Evolutionary conservation across 1,140 invertebrate species (phyloP).

Genomic region (Gryllus bimaculatus): DNA sequence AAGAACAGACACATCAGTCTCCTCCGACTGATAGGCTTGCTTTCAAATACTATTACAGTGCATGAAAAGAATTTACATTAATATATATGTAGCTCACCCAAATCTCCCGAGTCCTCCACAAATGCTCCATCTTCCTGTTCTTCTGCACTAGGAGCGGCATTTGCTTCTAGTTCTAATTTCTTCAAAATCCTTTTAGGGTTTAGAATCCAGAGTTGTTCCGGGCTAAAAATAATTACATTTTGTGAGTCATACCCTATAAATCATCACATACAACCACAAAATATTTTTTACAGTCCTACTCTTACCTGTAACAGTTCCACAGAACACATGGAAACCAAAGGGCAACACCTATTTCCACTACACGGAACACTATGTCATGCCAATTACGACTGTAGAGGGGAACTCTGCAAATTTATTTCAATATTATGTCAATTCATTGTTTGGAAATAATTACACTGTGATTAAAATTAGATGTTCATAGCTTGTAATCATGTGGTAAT

Average conservation of each 20-base stretch:
- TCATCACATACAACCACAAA: background rate
- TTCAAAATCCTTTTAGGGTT: slow-evolving; percentile 81
- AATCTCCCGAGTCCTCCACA: too few species aligned
- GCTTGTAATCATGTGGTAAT: too few species aligned
- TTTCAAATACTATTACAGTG: too few species aligned
- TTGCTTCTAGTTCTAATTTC: slow-evolving; percentile 38
- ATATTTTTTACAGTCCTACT: background rate
- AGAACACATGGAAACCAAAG: slow-evolving; percentile 91
- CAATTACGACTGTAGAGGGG: slow-evolving; percentile 81
- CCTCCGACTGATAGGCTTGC: background rate
- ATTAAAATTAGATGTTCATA: too few species aligned
- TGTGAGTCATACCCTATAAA: background rate
- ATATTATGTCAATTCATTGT: too few species aligned
- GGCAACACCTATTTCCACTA: slow-evolving; percentile 86
- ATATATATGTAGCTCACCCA: too few species aligned
- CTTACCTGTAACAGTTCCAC: slow-evolving; percentile 83
- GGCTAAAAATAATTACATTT: slow-evolving; percentile 35
- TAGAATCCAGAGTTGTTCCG: slow-evolving; percentile 87
- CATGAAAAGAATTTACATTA: too few species aligned
- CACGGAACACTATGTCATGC: slow-evolving; percentile 81
- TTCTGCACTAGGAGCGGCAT: too few species aligned
- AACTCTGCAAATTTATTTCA: slow-evolving; percentile 45
- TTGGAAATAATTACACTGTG: too few species aligned
- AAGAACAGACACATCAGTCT: background rate
- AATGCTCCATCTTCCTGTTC: too few species aligned